Percentiles rank a stretch among this genome's conserved stretches.
These are phyloP conservation scores for Myiozetetes cayanensis DNA, from an alignment of 2,113 vertebrate species.

Conservation along the genomic window DNA sequence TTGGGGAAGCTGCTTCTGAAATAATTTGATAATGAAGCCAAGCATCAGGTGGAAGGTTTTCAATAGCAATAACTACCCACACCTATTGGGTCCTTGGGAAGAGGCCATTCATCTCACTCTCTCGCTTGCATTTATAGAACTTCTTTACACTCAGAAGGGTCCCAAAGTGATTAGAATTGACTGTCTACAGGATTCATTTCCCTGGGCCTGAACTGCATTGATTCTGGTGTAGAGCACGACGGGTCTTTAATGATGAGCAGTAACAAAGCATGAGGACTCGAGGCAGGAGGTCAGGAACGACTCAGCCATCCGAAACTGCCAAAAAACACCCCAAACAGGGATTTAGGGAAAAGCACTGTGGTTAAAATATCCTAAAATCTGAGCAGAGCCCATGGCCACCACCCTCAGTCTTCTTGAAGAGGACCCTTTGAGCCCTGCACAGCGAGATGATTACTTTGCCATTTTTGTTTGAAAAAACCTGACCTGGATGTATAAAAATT, in stretches of 20 bases:
- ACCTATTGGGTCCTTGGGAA: not conserved
- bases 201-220: slow-evolving; percentile 2
- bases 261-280: slow-evolving; percentile 2
- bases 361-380: not conserved
- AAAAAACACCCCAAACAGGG: not conserved
- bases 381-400: not conserved
- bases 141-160: slow-evolving; percentile 5
- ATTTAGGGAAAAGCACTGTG: not conserved
- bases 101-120: not conserved
- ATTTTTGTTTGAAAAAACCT: not conserved
- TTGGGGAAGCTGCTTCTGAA: not conserved
- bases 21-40: not conserved
- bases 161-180: slow-evolving; percentile 36
- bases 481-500: not conserved
- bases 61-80: not conserved
- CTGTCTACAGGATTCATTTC: slow-evolving; percentile 46
- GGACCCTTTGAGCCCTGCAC: not conserved
- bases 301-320: not conserved
- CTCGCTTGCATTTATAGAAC: not conserved
- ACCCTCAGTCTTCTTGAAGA: not conserved
- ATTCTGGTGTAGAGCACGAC: not conserved
- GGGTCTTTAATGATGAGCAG: not conserved
- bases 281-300: slow-evolving; percentile 13
- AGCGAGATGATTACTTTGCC: not conserved
- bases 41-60: not conserved